Evolutionary conservation across 2,888 invertebrate genomes (phyloP).

Genomic region (Allygus modestus): DNA sequence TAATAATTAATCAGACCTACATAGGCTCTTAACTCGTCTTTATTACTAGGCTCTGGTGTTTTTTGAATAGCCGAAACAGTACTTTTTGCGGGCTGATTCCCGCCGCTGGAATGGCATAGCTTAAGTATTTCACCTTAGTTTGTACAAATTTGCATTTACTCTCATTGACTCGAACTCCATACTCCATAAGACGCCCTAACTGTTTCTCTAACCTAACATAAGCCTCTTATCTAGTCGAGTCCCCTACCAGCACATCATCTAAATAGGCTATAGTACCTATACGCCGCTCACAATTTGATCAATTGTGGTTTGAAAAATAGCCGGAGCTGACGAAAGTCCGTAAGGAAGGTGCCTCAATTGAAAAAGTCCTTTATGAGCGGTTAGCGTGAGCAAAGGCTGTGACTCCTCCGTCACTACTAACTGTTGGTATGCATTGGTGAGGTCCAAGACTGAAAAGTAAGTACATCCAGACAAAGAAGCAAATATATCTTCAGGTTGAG

Average conservation of each 20-base stretch:
- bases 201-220: neutral
- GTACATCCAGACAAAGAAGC: neutral
- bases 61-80: neutral
- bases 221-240: neutral
- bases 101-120: neutral
- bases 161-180: neutral
- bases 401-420: neutral
- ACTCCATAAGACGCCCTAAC: neutral
- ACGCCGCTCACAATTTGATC: neutral
- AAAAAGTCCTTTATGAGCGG: neutral
- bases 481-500: neutral
- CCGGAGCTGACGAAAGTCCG: neutral
- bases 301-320: neutral
- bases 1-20: neutral
- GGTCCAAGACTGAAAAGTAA: neutral
- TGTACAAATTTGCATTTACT: neutral
- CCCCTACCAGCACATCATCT: neutral
- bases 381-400: neutral
- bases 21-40: neutral
- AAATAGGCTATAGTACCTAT: neutral
- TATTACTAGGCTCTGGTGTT: neutral
- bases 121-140: neutral
- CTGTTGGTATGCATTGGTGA: neutral
- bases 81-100: neutral
- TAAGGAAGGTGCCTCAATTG: neutral